Base-by-base conservation (phyloP, 2,113 vertebrate genomes). In the Gobio gobio region DNA sequence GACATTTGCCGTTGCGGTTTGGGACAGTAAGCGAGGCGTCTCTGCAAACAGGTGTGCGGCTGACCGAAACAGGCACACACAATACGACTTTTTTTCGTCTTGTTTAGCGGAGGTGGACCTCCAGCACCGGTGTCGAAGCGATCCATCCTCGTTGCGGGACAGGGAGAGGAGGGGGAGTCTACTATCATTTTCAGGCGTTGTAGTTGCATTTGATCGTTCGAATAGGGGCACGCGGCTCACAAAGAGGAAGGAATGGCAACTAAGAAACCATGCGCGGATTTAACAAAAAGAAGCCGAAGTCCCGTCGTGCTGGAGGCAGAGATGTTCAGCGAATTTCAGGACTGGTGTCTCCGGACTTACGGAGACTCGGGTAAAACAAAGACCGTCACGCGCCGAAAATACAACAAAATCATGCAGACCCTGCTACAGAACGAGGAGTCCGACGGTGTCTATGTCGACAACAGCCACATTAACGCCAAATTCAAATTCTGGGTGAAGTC, bases 401-500 rank as follows among this genome's bases (percentile, higher is more conserved):
- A 98, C 90, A 95, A 95, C 91, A 95, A 95, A 87, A 95, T 95
- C 89, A 95, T 95, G 95, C 95, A 95, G 91, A 95, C 95, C 85
- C 91, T 95, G 87, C 92, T 95, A 91, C 95, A 95, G 89, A 94
- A 90, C 91, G 95, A 95, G 86, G 94, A 95, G 81, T 90, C 93
- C 87, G 95, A 95, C 36, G 93, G 93, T 87, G 93, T 95, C 26
- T 95, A 94, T 72, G 92, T 95, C 86, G 95, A 95, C 90, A 95
- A 94, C 93, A 95, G 93, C 92, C 94, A 95, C 93, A 95, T 95
- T 93, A 97, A 97, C 94, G 97, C 97, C 94, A 98, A 98, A 96
- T 98, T 98, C 94, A 97, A 98, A 95, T 98, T 98, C 88, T 98
- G 97, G 97, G 97, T 98, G 93, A 97, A 97, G 95, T 98, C 97